phyloP scores from a whole-genome alignment of 1,140 invertebrate species.

The Ericerus pela region DNA sequence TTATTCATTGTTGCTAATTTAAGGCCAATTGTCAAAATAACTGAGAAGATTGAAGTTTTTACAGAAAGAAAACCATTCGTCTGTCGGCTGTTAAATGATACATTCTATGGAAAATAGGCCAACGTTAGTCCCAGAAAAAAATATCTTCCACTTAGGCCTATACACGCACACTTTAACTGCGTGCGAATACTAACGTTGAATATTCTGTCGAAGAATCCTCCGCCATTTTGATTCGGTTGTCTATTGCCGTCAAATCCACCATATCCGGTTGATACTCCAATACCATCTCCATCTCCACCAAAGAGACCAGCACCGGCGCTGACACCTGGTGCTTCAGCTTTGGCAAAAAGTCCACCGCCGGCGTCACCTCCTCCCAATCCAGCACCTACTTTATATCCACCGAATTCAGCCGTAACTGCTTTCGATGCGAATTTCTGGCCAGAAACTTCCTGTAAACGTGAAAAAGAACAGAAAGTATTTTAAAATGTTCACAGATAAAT shows the following conservation, averaged over 20 bases:
- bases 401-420: conserved; percentile 5
- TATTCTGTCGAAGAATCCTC: conserved; percentile 16
- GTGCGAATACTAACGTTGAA: conserved; percentile 16
- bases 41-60: no score
- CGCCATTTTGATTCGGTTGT: not conserved
- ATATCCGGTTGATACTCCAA: not conserved
- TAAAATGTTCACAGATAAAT: no score
- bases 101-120: no score
- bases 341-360: not conserved
- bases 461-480: no score
- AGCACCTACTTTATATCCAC: conserved; percentile 13
- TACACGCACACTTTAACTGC: not conserved
- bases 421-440: not conserved
- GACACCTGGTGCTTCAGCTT: not conserved
- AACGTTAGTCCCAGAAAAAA: not conserved
- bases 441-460: not conserved
- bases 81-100: no score
- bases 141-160: not conserved
- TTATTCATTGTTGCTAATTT: no score
- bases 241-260: not conserved
- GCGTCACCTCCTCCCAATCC: not conserved
- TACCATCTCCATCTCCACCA: not conserved
- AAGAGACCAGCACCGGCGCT: conserved; percentile 6
- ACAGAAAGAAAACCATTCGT: no score
- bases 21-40: no score